Percentiles rank a stretch among this genome's conserved stretches.
Evolutionary conservation across 2,888 invertebrate species (phyloP).

Genomic region (Apamea sordens): DNA sequence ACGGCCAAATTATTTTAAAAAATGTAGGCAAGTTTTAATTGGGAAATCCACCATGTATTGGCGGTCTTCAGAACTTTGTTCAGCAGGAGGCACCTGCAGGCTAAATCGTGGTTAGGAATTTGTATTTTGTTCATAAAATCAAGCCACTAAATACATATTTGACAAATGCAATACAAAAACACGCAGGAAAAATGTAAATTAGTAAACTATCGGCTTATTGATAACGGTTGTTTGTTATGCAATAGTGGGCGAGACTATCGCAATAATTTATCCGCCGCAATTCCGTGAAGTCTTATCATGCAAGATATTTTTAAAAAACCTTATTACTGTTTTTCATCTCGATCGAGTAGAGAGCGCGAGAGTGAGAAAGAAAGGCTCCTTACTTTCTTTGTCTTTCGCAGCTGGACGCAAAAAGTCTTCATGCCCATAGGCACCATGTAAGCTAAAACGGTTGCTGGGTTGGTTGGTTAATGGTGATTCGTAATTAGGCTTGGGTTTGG

Average conservation of each 20-base stretch:
- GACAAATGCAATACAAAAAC: constrained; percentile 12
- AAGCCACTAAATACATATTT: constrained; percentile 8
- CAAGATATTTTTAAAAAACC: constrained; percentile 12
- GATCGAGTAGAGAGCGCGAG: background rate
- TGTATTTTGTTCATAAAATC: background rate
- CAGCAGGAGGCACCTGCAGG: background rate
- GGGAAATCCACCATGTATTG: background rate
- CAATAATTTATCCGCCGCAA: constrained; percentile 38
- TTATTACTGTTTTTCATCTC: constrained; percentile 23
- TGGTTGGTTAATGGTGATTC: constrained; percentile 29
- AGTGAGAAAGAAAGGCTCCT: constrained; percentile 5
- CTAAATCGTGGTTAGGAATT: background rate
- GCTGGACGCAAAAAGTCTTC: constrained; percentile 22
- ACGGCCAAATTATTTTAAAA: background rate
- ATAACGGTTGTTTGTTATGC: constrained; percentile 45
- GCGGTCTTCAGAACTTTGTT: background rate
- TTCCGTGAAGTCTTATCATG: constrained; percentile 44
- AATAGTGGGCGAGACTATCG: constrained; percentile 51
- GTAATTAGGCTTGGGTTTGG: constrained; percentile 26
- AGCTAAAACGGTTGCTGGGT: constrained; percentile 39
- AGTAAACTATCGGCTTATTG: constrained; percentile 28
- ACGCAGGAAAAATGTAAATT: constrained; percentile 15
- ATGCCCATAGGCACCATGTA: constrained; percentile 25
- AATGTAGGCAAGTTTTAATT: background rate
- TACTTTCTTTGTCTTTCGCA: constrained; percentile 36